Evolutionary conservation across 1,140 invertebrate genomes (phyloP), one percentile per base, ranked within the genome.

Genomic region (Paraescarpia echinospica): DNA sequence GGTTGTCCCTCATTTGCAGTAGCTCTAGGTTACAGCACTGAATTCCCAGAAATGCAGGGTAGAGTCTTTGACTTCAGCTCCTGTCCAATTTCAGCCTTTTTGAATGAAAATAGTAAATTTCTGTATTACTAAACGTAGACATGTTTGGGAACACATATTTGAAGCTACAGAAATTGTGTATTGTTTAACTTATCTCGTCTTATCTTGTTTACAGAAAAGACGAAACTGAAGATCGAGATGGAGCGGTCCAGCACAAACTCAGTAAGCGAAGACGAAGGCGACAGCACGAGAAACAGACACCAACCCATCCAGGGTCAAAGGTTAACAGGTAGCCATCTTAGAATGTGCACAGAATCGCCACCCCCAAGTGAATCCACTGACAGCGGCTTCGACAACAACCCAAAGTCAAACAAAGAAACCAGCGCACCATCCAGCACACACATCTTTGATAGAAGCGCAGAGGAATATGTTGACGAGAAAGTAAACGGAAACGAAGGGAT

Each of bases 251-350:
- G 35, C 35, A 51, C 90, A 34, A 91, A 91, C 34, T 51, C 90
- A 31, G 27, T n/a, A 9, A 35, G 48, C 31, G 90, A 91, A 91
- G 77, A 35, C 77, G 92, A 93, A 35, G 93, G 93, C 31, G 22
- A 91, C 35, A n/a, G 89, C 48, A 77, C 92, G 77, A 93, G 93
- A 93, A 35, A 89, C 92, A 35, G 59, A 31, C 35, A 91, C 33
- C 33, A 91, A 33, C 12, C 41, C 27, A 1, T 91, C 9, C 59
- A 92, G 22, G 92, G 89, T 89, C 33, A 59, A 9, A 35, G 35
- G 92, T 92, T 88, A 88, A 77, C 59, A 77, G 59, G 59, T 18
- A 27, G 59, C 27, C 59, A 77, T 31, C 59, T 77, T 18, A 77
- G 27, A 77, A 77, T 77, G 59, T 77, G 22, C 27, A 27, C 59